Percentiles rank a stretch among this genome's conserved stretches.
phyloP scores from a whole-genome alignment of 2,888 invertebrate genomes.

The Pollenia angustigena region DNA sequence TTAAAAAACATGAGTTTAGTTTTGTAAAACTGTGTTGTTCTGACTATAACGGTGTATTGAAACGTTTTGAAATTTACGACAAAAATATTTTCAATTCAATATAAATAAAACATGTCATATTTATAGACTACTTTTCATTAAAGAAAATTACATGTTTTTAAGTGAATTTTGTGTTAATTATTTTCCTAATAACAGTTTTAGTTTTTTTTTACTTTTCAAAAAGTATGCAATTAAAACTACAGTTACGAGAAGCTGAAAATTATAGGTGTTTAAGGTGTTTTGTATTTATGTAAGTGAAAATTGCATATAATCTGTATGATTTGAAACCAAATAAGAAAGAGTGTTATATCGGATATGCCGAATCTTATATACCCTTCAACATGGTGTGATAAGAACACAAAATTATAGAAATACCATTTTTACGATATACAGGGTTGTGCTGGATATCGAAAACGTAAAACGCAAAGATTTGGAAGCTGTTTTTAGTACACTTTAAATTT shows the following conservation, averaged over 20 bases:
- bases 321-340: too few relatives aligned
- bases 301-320: neutral
- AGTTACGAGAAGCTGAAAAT: conserved; percentile 42
- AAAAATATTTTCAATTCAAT: conserved; percentile 20
- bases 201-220: neutral
- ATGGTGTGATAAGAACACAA: too few relatives aligned
- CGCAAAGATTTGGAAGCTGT: too few relatives aligned
- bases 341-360: too few relatives aligned
- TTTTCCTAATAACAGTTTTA: conserved; percentile 27
- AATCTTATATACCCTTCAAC: too few relatives aligned
- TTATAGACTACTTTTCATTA: conserved; percentile 54
- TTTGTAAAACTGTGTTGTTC: neutral
- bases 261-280: conserved; percentile 48
- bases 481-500: too few relatives aligned
- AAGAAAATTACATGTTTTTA: conserved; percentile 31
- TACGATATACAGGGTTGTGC: too few relatives aligned
- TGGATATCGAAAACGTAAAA: too few relatives aligned
- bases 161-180: conserved; percentile 28
- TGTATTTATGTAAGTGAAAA: conserved; percentile 28
- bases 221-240: conserved; percentile 57
- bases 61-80: conserved; percentile 16
- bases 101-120: conserved; percentile 44
- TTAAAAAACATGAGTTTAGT: conserved; percentile 12
- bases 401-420: too few relatives aligned
- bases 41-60: conserved; percentile 6